Evolutionary conservation across 2,888 invertebrate species (phyloP), one percentile per base, ranked within the genome.

Genomic region (Ormyrus rosae): DNA sequence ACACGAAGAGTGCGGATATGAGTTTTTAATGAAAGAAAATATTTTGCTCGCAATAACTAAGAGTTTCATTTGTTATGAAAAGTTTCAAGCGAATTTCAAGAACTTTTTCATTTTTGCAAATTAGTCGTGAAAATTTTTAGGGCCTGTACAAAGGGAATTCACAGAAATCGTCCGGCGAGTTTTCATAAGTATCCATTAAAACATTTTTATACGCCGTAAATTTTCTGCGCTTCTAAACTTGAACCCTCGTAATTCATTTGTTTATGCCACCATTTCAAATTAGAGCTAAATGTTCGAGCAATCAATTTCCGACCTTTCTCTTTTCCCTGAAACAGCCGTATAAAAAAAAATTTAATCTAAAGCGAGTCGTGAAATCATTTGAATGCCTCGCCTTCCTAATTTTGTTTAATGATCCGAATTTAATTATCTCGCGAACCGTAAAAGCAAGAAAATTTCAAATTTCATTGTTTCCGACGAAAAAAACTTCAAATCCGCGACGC

Each of bases 101-200:
- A 67, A 71, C 58, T 60, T 67, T 71, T 78, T 72, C 51, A 67
- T 67, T 78, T 78, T 61, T 55, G 61, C 61, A 67, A 78, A 72
- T 78, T 78, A 78, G 72, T 58, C 65, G 50, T 72, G 72, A 67
- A 72, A 67, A 72, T 72, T 65, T 71, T 78, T 67, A 72, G 19
- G 64, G 50, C 45, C 45, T 78, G 34, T 67, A 67, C 61, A 61
- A 78, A 45, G 55, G 60, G 45, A 34, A 67, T 53, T 78, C 61
- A 19, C 55, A 55, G 51, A 34, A 78, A 67, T 71, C 67, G 34
- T 51, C 56, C 48, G 9, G n/a, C 51, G 34, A 69, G 63, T 74
- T 65, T 75, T 74, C 80, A 64, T 53, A 70, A 80, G 53, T 65
- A 55, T 65, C 64, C 70, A 80, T 80, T 64, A 74, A 80, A 75